phyloP scores from a whole-genome alignment of 2,797 vertebrate genomes.

The Todus mexicanus region DNA sequence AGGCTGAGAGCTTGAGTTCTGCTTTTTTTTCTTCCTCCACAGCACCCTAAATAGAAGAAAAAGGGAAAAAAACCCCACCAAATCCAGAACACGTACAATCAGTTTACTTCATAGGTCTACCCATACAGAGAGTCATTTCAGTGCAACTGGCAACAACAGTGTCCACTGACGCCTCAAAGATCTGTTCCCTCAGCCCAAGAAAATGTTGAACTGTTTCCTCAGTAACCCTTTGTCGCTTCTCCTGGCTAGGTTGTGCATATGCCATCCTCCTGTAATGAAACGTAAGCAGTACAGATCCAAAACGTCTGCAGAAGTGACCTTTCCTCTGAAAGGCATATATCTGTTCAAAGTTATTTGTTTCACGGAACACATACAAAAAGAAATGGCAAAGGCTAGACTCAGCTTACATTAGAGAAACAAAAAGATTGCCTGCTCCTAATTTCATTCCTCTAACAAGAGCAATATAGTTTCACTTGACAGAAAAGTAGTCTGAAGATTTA shows the following conservation, averaged over 20 bases:
- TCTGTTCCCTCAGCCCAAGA: neutral
- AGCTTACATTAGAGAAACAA: neutral
- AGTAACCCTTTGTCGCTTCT: neutral
- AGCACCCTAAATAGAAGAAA: neutral
- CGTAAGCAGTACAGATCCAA: neutral
- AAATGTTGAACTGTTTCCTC: conserved; percentile 10
- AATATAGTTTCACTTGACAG: neutral
- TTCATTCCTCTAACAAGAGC: neutral
- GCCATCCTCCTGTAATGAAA: neutral
- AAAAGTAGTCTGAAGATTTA: neutral
- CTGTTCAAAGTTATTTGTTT: neutral
- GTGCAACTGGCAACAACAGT: neutral
- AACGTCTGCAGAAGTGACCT: neutral
- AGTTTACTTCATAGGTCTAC: neutral
- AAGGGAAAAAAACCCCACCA: neutral
- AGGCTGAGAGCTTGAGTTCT: neutral
- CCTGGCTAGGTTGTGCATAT: neutral
- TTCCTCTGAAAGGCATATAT: neutral
- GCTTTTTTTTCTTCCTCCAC: fast-evolving
- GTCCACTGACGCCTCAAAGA: neutral
- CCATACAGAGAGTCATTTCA: neutral
- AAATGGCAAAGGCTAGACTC: neutral
- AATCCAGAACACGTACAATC: neutral
- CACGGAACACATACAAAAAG: neutral
- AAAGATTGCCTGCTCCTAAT: neutral